phyloP scores from a whole-genome alignment of 2,113 vertebrate genomes.

The Pangasianodon hypophthalmus region DNA sequence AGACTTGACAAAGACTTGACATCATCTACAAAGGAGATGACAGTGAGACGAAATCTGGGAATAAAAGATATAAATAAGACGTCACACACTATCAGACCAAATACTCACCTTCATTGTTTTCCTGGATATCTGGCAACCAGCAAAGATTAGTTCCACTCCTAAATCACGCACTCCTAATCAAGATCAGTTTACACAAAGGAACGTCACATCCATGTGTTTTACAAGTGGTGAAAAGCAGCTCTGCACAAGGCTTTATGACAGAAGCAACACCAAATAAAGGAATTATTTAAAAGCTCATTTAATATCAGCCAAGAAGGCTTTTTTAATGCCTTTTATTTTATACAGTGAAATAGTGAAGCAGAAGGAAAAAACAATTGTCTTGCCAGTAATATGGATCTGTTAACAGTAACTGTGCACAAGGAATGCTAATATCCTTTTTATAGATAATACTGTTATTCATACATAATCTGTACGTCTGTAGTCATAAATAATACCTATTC shows the following conservation, averaged over 20 bases:
- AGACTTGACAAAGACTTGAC: no score
- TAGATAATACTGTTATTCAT: slow-evolving; percentile 54
- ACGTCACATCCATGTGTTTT: background rate
- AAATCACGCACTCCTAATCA: background rate
- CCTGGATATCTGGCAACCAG: background rate
- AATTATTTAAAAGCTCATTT: slow-evolving; percentile 1
- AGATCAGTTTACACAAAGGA: background rate
- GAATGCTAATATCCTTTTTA: slow-evolving; percentile 50
- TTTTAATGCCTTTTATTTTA: slow-evolving; percentile 53
- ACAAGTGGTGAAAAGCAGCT: background rate
- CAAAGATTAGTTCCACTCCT: background rate
- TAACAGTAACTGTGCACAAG: slow-evolving; percentile 58
- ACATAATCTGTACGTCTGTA: slow-evolving; percentile 43
- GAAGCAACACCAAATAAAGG: background rate
- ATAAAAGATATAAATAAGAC: background rate
- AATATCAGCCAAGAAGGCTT: slow-evolving; percentile 39
- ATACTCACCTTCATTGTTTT: background rate
- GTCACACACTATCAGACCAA: background rate
- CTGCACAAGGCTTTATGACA: background rate
- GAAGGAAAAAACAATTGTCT: slow-evolving; percentile 41
- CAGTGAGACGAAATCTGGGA: background rate
- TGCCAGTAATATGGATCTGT: slow-evolving; percentile 52
- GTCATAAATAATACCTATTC: slow-evolving; percentile 54
- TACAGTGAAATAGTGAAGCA: slow-evolving; percentile 58
- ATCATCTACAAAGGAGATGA: no score